Base-by-base conservation (phyloP, 1,140 invertebrate genomes). In the Saccostrea glomerata region DNA sequence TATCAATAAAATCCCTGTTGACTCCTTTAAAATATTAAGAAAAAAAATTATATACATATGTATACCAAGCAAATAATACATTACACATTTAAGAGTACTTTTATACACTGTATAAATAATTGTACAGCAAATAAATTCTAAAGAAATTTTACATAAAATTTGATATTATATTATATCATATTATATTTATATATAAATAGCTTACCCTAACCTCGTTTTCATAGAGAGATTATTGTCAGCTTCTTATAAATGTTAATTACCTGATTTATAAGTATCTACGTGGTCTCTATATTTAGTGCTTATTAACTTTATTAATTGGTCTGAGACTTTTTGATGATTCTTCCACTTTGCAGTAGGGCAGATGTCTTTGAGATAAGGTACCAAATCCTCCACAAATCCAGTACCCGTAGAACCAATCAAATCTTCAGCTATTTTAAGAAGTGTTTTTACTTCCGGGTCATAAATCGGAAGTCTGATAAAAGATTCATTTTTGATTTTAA, bases 1-100 rank as follows among this genome's bases (percentile, higher is more conserved):
- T 60, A 56, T 90, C 89, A 25, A 83, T 84, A 56, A 90, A 90
- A 60, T 90, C 87, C 20, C 86, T 82, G 11, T 87, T 90, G 17
- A 86, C 88, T 15, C 60, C 89, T 90, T 58, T 12, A 84, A 55
- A 30, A 15, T 9, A 58, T 84, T 20, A 47, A 25, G 77, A n/a
- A 15, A 36, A 2, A 36, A 40, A 17, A 3, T 36, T 47, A 47
- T 47, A 7, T 47, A 47, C 9, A 6, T 9, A 47, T 47, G 47
- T 47, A 47, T 47, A 47, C 47, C 47, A 47, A 47, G 47, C 5
- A 5, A 7, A 47, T 47, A 9, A 47, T 47, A 3, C 47, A 1
- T 47, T 47, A 47, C 47, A 47, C 47, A 47, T 47, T 47, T 47
- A 47, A 9, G 47, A 47, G 47, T 47, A 47, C 5, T 47, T 47